Evolutionary conservation across 2,113 vertebrate species (phyloP).

Genomic region (Mionectes macconnelli): DNA sequence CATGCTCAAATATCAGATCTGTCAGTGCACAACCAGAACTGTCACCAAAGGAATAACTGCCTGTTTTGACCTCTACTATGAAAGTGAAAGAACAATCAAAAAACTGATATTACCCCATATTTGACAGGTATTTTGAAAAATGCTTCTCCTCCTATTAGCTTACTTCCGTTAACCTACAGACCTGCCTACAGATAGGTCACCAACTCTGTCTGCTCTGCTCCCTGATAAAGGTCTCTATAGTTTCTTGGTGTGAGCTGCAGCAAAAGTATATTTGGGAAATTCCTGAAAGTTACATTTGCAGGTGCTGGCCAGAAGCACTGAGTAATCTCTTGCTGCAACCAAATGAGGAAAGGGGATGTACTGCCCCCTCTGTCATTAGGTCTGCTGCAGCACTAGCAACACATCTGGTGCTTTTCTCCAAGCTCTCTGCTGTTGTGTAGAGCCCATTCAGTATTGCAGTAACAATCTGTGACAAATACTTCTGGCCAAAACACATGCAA

Average conservation of each 20-base stretch:
- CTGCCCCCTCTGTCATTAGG: background rate
- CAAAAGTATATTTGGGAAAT: background rate
- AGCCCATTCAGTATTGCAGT: background rate
- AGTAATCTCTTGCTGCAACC: background rate
- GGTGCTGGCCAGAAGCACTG: background rate
- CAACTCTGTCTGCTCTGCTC: background rate
- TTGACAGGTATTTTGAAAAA: background rate
- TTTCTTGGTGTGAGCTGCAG: background rate
- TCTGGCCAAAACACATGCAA: background rate
- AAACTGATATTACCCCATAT: background rate
- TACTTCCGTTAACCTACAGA: background rate
- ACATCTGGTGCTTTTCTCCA: background rate
- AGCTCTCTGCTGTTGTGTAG: background rate
- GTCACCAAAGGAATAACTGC: background rate
- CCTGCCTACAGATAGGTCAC: background rate
- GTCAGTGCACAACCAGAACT: background rate
- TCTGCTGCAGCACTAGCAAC: background rate
- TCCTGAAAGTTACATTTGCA: background rate
- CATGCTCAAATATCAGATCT: background rate
- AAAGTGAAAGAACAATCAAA: background rate
- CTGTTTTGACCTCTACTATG: background rate
- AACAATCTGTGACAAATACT: background rate
- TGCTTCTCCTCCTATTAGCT: background rate
- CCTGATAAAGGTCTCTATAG: background rate
- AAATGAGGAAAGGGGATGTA: background rate